Conservation (phyloP, 2,888 invertebrate species). For the Parnassius mnemosyne region DNA sequence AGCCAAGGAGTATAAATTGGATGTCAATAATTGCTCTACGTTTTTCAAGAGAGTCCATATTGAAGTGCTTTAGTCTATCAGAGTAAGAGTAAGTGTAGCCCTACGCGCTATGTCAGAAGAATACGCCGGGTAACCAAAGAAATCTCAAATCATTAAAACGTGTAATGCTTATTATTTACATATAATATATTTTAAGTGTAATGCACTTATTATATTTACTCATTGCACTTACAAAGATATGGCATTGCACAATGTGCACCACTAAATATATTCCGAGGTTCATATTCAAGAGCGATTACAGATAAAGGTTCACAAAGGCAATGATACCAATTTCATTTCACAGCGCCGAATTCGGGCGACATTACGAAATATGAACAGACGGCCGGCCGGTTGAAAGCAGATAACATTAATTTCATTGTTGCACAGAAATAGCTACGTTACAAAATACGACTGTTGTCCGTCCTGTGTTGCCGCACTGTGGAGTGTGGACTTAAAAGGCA, state of each 20-base stretch:
- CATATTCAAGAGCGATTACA: conserved; percentile 12
- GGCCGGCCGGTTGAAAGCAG: background rate
- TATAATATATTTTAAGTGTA: too few relatives aligned
- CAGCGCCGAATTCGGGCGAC: conserved; percentile 27
- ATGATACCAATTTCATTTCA: background rate
- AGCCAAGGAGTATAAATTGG: too few relatives aligned
- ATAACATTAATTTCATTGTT: conserved; percentile 1
- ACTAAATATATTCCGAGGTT: background rate
- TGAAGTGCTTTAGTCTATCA: too few relatives aligned
- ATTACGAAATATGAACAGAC: conserved; percentile 43
- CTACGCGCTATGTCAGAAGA: too few relatives aligned
- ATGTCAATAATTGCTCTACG: too few relatives aligned
- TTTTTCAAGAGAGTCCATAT: too few relatives aligned
- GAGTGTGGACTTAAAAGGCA: conserved; percentile 59
- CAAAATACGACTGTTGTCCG: conserved; percentile 50
- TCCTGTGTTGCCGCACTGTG: conserved; percentile 30
- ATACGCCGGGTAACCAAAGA: too few relatives aligned
- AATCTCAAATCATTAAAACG: too few relatives aligned
- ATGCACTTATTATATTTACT: too few relatives aligned
- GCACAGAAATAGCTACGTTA: conserved; percentile 32
- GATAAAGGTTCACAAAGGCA: conserved; percentile 28
- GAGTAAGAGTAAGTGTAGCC: too few relatives aligned
- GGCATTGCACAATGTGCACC: background rate
- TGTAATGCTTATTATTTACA: too few relatives aligned
- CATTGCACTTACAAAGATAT: too few relatives aligned